Conservation (phyloP, 2,113 vertebrate species). For the Alethe diademata region DNA sequence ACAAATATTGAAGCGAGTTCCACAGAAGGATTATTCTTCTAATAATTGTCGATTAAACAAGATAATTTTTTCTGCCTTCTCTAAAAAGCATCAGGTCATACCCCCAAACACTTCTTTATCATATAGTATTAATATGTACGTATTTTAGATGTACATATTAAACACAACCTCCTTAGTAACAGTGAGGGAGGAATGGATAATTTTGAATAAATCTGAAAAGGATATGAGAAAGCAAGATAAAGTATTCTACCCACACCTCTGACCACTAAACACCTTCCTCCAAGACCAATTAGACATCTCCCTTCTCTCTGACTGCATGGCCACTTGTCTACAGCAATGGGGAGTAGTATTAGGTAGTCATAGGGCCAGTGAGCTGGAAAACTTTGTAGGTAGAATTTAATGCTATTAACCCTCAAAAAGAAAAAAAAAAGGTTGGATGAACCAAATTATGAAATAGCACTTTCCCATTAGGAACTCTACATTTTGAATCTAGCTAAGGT, state of each 20-base stretch:
- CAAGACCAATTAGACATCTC: background rate
- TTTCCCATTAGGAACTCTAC: background rate
- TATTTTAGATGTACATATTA: background rate
- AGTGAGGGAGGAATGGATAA: background rate
- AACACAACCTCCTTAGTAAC: background rate
- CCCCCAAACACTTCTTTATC: background rate
- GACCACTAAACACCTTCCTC: too few relatives aligned
- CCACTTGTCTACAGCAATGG: background rate
- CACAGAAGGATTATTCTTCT: background rate
- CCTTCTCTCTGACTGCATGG: background rate
- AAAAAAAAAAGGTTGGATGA: background rate
- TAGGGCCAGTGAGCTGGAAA: background rate
- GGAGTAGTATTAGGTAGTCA: accelerated
- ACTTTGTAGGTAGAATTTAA: background rate
- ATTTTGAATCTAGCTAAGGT: background rate
- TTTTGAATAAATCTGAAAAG: background rate
- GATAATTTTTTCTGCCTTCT: background rate
- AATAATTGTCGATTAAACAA: background rate
- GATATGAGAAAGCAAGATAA: background rate
- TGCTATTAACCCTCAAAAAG: background rate
- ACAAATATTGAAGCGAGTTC: background rate
- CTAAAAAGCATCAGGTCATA: background rate
- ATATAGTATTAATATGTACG: background rate
- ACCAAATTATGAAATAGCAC: background rate
- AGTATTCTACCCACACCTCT: background rate